Conservation (phyloP, 2,888 invertebrate genomes). For the Steromphala cineraria region DNA sequence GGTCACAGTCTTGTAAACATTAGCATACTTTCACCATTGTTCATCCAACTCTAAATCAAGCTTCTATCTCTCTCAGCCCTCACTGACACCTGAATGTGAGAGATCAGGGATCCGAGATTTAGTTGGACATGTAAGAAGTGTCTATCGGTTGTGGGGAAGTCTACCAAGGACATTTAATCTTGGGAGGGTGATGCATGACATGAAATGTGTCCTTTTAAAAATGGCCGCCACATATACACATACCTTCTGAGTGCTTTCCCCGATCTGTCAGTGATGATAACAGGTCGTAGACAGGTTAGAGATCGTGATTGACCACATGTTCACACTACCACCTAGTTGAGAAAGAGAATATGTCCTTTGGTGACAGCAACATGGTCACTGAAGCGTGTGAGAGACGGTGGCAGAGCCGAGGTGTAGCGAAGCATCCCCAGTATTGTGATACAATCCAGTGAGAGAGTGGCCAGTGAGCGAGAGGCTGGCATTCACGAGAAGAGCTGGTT, state of each 20-base stretch:
- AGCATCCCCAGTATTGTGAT: conserved; percentile 21
- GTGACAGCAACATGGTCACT: conserved; percentile 14
- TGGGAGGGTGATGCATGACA: neutral
- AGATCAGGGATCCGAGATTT: too few species aligned
- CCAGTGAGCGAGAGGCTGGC: conserved; percentile 4
- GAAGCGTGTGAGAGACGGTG: neutral
- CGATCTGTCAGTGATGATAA: neutral
- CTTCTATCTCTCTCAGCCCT: too few species aligned
- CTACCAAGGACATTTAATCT: too few species aligned
- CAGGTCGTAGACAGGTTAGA: neutral
- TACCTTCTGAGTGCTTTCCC: neutral
- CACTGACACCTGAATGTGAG: too few species aligned
- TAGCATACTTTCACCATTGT: neutral
- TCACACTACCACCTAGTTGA: neutral
- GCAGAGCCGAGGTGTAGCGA: neutral
- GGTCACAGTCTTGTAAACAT: conserved; percentile 10
- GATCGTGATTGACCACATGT: neutral
- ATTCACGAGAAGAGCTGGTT: neutral
- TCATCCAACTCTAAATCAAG: neutral
- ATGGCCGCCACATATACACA: conserved; percentile 17
- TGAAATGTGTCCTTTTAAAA: conserved; percentile 20
- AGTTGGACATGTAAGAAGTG: too few species aligned
- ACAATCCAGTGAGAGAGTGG: neutral
- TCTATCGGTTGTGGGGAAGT: too few species aligned
- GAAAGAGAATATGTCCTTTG: neutral